Evolutionary conservation across 2,113 vertebrate species (phyloP).

Genomic region (Carassius gibelio): DNA sequence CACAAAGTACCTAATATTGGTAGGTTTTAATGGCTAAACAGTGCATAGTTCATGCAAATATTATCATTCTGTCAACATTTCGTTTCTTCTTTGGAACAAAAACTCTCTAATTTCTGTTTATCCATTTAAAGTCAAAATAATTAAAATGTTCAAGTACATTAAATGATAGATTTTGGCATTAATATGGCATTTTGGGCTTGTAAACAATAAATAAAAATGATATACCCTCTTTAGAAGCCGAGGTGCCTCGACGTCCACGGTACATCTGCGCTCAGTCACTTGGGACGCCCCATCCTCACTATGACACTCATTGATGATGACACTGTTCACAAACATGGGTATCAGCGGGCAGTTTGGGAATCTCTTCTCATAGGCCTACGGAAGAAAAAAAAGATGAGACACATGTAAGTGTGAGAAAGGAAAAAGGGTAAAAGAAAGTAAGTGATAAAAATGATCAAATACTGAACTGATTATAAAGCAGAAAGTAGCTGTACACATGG

Average conservation of each 20-base stretch:
- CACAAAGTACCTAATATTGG: not conserved
- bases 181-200: not conserved
- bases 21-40: not conserved
- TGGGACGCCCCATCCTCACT: slow-evolving; percentile 83
- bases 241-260: slow-evolving; percentile 90
- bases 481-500: not conserved
- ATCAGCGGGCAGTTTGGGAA: slow-evolving; percentile 93
- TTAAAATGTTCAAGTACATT: too few species aligned
- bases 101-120: too few species aligned
- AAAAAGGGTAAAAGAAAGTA: not conserved
- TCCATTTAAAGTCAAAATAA: too few species aligned
- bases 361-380: slow-evolving; percentile 89
- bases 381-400: not conserved
- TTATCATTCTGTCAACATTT: not conserved
- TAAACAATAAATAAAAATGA: not conserved
- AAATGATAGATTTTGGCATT: too few species aligned
- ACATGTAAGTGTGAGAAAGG: not conserved
- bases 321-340: slow-evolving; percentile 93
- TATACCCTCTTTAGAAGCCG: slow-evolving; percentile 90
- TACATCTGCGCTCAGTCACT: slow-evolving; percentile 86
- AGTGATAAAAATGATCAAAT: too few species aligned
- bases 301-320: slow-evolving; percentile 81
- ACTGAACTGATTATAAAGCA: not conserved
- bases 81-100: not conserved
- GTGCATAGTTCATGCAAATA: not conserved